Base-by-base conservation (phyloP, 2,113 vertebrate genomes). In the Hyperoodon ampullatus region DNA sequence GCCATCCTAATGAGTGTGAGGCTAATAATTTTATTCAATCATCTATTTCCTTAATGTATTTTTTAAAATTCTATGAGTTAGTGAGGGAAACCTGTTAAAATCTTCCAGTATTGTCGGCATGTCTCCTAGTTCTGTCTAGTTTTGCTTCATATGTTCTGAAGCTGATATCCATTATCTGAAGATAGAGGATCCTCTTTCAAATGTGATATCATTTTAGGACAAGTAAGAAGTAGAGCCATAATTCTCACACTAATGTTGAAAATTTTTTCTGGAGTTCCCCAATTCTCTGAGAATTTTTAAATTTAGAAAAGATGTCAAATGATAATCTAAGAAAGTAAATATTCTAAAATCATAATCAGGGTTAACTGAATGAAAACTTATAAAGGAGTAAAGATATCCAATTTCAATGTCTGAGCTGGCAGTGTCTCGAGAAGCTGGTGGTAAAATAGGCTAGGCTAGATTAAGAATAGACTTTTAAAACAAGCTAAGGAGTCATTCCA, bases 211-310 rank as follows among this genome's bases (percentile, higher is more conserved):
- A 58, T 66, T 80, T 80, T 39, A 85, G 42, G 13, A 85, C 42
- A 90, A n/a, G 14, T 94, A 42, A 84, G 47, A 90, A 78, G 15
- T 39, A 94, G 50, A 72, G n/a, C 23, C 39, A 18, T 53, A 94
- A 92, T 94, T 94, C 50, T 96, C 61, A 92, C 82, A 77, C 5
- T 53, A n/a, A 81, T 42, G 39, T 47, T 26, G 35, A 50, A 96
- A 30, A 88, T 24, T 75, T 81, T 82, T 94, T 80, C 65, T 87
- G 50, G 30, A n/a, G 14, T n/a, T 74, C 75, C 5, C 15, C n/a
- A 89, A 90, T 75, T 94, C 39, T 81, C 30, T 50, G 10, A 83
- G 39, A 93, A 61, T 75, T 78, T 77, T 66, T 30, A 33, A 85
- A 70, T 74, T 63, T 75, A 74, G n/a, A 84, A 66, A n/a, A 61